These are phyloP conservation scores for Listronotus bonariensis DNA, from an alignment of 1,140 invertebrate species.

Conservation along the genomic window DNA sequence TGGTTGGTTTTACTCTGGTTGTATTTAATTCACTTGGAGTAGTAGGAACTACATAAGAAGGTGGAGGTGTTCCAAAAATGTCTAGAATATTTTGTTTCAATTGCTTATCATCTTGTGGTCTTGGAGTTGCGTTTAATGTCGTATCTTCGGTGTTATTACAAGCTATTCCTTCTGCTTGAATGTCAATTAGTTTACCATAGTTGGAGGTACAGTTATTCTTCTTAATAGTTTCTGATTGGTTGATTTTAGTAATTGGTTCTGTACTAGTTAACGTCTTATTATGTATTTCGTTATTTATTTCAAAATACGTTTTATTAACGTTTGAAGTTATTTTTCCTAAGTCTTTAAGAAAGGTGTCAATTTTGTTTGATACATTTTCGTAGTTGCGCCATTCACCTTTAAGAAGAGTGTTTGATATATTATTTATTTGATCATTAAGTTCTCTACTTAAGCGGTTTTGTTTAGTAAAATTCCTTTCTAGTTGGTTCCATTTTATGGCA, in stretches of 20 bases:
- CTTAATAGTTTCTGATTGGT: background rate
- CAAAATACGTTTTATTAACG: background rate
- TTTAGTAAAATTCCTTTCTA: background rate
- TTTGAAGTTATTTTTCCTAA: background rate
- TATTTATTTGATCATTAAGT: background rate
- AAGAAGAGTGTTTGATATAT: background rate
- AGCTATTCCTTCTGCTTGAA: background rate
- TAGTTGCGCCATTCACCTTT: background rate
- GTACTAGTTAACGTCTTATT: background rate
- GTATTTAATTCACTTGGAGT: background rate
- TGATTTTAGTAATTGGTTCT: no score
- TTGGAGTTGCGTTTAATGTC: background rate
- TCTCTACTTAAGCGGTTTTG: background rate
- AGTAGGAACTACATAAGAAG: background rate
- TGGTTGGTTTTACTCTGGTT: background rate
- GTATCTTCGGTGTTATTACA: background rate
- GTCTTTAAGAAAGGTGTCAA: background rate
- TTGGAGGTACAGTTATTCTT: slow-evolving; percentile 16
- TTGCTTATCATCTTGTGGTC: background rate
- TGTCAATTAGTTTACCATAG: slow-evolving; percentile 28
- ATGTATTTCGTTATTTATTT: no score
- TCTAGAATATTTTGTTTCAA: slow-evolving; percentile 4
- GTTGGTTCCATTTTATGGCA: background rate
- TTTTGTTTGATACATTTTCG: slow-evolving; percentile 1
- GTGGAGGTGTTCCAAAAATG: slow-evolving; percentile 20